Evolutionary conservation across 2,113 vertebrate genomes (phyloP).

Genomic region (Tachysurus fulvidraco): DNA sequence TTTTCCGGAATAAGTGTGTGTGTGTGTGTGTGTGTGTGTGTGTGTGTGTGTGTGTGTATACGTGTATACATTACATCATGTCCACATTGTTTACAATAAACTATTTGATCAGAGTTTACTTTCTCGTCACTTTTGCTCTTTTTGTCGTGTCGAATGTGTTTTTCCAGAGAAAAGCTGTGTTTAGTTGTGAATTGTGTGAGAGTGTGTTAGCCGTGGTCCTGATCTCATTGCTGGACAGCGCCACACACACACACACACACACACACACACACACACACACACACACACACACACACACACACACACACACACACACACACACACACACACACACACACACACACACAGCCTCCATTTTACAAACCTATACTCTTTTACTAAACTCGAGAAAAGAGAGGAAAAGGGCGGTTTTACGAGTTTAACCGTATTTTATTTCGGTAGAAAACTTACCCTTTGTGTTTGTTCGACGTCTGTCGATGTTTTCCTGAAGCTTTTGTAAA

Average conservation of each 20-base stretch:
- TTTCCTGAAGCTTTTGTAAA: slow-evolving; percentile 21
- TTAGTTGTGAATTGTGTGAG: not conserved
- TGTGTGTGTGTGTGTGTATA: no score
- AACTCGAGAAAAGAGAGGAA: not conserved
- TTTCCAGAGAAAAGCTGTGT: not conserved
- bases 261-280: slow-evolving; percentile 35
- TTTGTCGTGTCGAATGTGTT: slow-evolving; percentile 31
- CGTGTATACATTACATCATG: no score
- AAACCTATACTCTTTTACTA: slow-evolving; percentile 30
- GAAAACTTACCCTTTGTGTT: slow-evolving; percentile 44
- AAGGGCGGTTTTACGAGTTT: not conserved
- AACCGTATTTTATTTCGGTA: not conserved
- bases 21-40: no score
- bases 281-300: slow-evolving; percentile 49
- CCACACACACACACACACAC: slow-evolving; percentile 62
- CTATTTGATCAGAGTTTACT: not conserved
- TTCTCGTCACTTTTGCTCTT: no score
- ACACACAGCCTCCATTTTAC: slow-evolving; percentile 71
- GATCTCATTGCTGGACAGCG: slow-evolving; percentile 81
- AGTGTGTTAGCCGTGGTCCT: slow-evolving; percentile 76
- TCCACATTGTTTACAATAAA: not conserved
- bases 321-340: slow-evolving; percentile 43
- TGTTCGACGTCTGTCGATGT: slow-evolving; percentile 1
- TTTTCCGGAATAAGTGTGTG: not conserved
- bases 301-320: slow-evolving; percentile 59